phyloP scores from a whole-genome alignment of 2,113 vertebrate species.

The Lonchura striata region DNA sequence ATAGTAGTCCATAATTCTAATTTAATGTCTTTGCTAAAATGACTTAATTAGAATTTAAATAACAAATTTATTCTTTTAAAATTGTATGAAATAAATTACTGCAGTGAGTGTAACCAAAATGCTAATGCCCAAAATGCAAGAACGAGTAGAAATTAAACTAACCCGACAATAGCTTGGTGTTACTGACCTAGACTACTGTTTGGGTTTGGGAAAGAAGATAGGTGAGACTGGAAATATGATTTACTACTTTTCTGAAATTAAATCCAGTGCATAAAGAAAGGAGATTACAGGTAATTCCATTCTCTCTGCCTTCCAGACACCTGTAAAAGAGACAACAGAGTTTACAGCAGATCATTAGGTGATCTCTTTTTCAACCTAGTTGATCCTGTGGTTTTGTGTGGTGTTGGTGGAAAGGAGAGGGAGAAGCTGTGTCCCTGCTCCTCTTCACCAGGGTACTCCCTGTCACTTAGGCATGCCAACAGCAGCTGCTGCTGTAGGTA shows the following conservation, averaged over 20 bases:
- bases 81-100: background rate
- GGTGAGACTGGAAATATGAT: background rate
- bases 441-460: background rate
- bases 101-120: background rate
- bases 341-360: background rate
- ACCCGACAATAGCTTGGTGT: background rate
- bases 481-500: background rate
- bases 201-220: background rate
- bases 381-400: background rate
- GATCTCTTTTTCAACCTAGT: background rate
- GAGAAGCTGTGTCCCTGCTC: background rate
- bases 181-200: background rate
- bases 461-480: no score
- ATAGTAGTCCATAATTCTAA: background rate
- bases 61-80: background rate
- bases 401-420: background rate
- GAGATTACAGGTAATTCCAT: background rate
- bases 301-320: background rate
- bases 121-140: background rate
- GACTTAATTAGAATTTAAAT: background rate
- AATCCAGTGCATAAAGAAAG: background rate
- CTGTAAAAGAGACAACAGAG: background rate
- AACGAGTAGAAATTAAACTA: background rate
- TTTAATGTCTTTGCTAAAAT: background rate
- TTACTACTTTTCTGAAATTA: background rate